Base-by-base conservation (phyloP, 2,888 invertebrate species). In the Tethea ocularis region DNA sequence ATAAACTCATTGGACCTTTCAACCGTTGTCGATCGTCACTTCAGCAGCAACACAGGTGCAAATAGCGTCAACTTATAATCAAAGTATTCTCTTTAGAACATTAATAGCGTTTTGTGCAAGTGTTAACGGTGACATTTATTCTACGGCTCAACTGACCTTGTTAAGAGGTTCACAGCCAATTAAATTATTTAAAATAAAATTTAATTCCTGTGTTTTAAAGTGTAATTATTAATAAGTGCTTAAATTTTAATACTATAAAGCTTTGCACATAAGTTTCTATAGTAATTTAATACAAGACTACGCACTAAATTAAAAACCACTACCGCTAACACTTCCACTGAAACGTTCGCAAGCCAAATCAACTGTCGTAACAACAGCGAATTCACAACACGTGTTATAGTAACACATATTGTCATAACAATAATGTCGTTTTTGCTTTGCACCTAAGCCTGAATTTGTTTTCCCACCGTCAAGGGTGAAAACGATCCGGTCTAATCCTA, bases 401-500 rank as follows among this genome's bases (percentile, higher is more conserved):
- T 74, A 71, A 72, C 73, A 72, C 72, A 69, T 74, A 66, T 73
- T 69, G 62, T 80, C 75, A 72, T 83, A 80, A 80, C 77, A 70
- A 46, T 69, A 68, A 68, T 80, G 80, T 84, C 80, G 82, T 79
- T 46, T 46, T 78, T 84, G 88, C 85, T 88, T 86, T 83, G 88
- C 88, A 87, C 87, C 87, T 90, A 89, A 89, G 89, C 85, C 82
- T 88, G 79, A 86, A 80, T 89, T 87, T 88, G 82, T 90, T 89
- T 89, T 83, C 80, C 83, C 78, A 65, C 77, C 71, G 74, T 77
- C 74, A 91, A 93, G 93, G 93, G 90, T 91, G 82, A 92, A 91
- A 88, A 91, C 93, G 88, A 88, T 93, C 86, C 93, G 93, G 84
- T 93, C 93, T 87, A 93, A 92, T 77, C 93, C 93, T 67, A 92